phyloP scores from a whole-genome alignment of 1,140 invertebrate species.

The Habropoda laboriosa region DNA sequence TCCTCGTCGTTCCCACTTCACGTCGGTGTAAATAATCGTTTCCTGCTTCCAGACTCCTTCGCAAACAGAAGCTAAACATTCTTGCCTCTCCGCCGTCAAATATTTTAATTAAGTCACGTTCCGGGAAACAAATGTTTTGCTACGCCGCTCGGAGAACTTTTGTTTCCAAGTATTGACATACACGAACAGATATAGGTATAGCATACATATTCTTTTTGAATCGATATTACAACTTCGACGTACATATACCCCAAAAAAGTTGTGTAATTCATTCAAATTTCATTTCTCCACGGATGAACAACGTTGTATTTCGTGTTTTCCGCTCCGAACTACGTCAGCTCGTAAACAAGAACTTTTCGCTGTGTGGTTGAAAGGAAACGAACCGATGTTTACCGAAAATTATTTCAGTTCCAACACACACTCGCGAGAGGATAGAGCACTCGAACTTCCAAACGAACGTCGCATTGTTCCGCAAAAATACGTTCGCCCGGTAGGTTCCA shows the following conservation, averaged over 20 bases:
- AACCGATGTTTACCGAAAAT: neutral
- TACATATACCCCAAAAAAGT: too few relatives aligned
- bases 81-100: constrained; percentile 27
- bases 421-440: too few relatives aligned
- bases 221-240: neutral
- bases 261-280: neutral
- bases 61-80: constrained; percentile 30
- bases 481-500: neutral
- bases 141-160: neutral
- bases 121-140: constrained; percentile 25
- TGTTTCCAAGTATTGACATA: constrained; percentile 14
- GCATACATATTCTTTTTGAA: too few relatives aligned
- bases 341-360: neutral
- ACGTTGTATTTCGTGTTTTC: neutral
- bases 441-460: neutral
- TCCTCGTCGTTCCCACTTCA: constrained; percentile 7
- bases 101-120: constrained; percentile 55
- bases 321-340: neutral
- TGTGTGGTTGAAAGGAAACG: too few relatives aligned
- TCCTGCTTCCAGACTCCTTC: constrained; percentile 2
- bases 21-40: constrained; percentile 39
- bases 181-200: too few relatives aligned
- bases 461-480: neutral
- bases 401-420: neutral
- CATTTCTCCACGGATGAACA: too few relatives aligned